Evolutionary conservation across 2,797 vertebrate species (phyloP).

Genomic region (Myotis daubentonii): DNA sequence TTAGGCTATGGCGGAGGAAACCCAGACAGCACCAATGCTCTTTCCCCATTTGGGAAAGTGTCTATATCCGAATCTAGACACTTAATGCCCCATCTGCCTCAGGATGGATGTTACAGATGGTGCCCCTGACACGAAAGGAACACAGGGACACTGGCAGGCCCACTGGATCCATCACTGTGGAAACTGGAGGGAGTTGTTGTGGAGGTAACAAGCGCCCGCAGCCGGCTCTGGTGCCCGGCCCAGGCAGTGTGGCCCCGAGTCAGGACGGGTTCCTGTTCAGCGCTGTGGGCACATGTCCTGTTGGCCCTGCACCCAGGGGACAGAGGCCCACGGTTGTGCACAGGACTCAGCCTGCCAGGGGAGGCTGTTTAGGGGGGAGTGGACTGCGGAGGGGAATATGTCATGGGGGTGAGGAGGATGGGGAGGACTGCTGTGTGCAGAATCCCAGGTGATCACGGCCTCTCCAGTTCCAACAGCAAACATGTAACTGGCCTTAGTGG

Average conservation of each 20-base stretch:
- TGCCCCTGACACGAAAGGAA: background rate
- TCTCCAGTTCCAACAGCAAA: background rate
- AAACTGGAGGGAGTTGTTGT: background rate
- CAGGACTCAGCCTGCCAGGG: background rate
- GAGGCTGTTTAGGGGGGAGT: conserved; percentile 19
- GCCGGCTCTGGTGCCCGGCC: background rate
- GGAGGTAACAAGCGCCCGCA: background rate
- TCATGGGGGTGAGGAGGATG: too few relatives aligned
- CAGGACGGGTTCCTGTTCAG: background rate
- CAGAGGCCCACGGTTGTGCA: conserved; percentile 69
- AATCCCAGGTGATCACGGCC: background rate
- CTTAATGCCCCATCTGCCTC: background rate
- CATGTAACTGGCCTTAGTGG: background rate
- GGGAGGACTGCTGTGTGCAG: background rate
- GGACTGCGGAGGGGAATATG: background rate
- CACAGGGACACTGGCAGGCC: background rate
- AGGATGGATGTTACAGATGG: background rate
- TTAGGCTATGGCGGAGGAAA: conserved; percentile 49
- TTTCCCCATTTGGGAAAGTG: background rate
- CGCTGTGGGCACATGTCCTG: conserved; percentile 7
- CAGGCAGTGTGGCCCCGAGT: background rate
- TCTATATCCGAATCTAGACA: background rate
- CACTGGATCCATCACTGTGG: background rate
- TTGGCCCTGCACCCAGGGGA: conserved; percentile 57
- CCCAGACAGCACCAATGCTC: background rate